Base-by-base conservation (phyloP, 2,888 invertebrate species). In the Allygus modestus region DNA sequence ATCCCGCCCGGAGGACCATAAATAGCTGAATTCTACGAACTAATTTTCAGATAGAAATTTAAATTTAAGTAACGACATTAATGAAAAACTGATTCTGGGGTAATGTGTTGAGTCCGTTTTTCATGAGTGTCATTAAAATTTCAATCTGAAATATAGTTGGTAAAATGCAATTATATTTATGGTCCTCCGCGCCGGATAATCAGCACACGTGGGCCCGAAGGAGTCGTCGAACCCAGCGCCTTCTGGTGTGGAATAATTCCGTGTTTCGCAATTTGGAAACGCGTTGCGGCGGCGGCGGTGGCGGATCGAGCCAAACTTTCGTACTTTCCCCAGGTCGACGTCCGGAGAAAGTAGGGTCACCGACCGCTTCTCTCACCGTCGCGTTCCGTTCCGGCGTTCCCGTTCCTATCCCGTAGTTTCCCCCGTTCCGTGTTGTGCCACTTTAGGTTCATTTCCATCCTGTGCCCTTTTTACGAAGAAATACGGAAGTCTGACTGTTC, bases 271-370 rank as follows among this genome's bases (percentile, higher is more conserved):
- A 65, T 15, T 28, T 17, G 65, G 31, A 65, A 65, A 65, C 65
- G 28, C 65, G 65, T 65, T 65, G 65, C 58, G 23, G 58, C n/a
- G n/a, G n/a, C n/a, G n/a, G n/a, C n/a, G n/a, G n/a, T n/a, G n/a
- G n/a, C 58, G 26, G 58, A 51, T 28, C 17, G 65, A 11, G 65
- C 26, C 28, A 15, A 28, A 65, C 65, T 65, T 65, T 65, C 65
- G 65, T 65, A 65, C 65, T 65, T 65, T 65, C 65, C 1, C 65
- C 65, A 31, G 65, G 65, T 65, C 65, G 65, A 28, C 15, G 65
- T 1, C 65, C 65, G 65, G 65, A 65, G 65, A 65, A 65, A 65
- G 65, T 65, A 28, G 65, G 65, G 65, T 65, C 65, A 28, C 15
- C 65, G 65, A 65, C 65, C 65, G 65, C 65, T 15, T 26, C 26